phyloP scores from a whole-genome alignment of 2,888 invertebrate genomes.

The Neoaliturus tenellus region DNA sequence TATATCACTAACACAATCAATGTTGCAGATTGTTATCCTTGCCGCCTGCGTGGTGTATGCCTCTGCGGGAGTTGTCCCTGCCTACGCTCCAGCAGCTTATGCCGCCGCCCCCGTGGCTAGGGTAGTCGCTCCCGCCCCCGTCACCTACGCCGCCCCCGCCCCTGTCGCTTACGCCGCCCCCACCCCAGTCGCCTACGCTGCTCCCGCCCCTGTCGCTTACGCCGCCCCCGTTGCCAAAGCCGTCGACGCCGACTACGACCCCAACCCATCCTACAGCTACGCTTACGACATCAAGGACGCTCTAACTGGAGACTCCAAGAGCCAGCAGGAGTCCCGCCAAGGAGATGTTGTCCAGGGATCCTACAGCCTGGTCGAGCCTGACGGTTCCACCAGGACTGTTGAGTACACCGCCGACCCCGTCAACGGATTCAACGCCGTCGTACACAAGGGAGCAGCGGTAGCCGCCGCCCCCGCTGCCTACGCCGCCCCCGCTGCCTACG shows the following conservation, averaged over 20 bases:
- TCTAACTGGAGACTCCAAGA: slow-evolving; percentile 59
- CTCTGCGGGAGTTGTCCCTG: slow-evolving; percentile 71
- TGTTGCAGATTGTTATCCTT: slow-evolving; percentile 62
- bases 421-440: slow-evolving; percentile 64
- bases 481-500: slow-evolving; percentile 50
- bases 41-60: slow-evolving; percentile 68
- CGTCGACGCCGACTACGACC: slow-evolving; percentile 63
- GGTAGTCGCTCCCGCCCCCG: slow-evolving; percentile 70
- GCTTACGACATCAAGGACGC: slow-evolving; percentile 64
- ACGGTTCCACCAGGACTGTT: slow-evolving; percentile 57
- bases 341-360: slow-evolving; percentile 66
- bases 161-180: slow-evolving; percentile 70
- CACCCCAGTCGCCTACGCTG: slow-evolving; percentile 71
- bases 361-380: slow-evolving; percentile 64
- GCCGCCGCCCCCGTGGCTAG: slow-evolving; percentile 68
- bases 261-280: slow-evolving; percentile 67
- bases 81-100: slow-evolving; percentile 71
- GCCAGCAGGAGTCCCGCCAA: slow-evolving; percentile 65
- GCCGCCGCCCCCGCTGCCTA: slow-evolving; percentile 62
- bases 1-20: too few relatives aligned
- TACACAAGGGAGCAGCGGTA: slow-evolving; percentile 47
- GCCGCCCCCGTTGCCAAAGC: slow-evolving; percentile 59
- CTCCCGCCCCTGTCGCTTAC: slow-evolving; percentile 68
- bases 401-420: slow-evolving; percentile 68
- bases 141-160: slow-evolving; percentile 56